These are phyloP conservation scores for Herpailurus yagouaroundi DNA, from an alignment of 2,113 vertebrate genomes.

Conservation along the genomic window DNA sequence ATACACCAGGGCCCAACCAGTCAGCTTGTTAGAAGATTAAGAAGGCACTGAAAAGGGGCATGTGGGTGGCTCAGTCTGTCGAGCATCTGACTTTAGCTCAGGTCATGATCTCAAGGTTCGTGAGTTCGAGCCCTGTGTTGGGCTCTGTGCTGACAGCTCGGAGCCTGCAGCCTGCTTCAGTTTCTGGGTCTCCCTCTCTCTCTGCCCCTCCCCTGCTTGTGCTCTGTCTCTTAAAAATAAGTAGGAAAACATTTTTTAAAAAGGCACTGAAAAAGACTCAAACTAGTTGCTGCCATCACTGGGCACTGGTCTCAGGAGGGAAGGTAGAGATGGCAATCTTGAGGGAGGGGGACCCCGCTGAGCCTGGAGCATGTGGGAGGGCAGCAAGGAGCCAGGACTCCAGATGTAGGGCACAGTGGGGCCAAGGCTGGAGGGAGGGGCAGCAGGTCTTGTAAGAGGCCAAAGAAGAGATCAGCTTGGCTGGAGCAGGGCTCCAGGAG, in stretches of 20 bases:
- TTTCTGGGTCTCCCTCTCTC: no score
- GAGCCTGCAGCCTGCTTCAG: no score
- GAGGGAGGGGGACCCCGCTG: background rate
- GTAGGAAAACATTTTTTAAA: no score
- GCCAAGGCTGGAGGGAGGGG: background rate
- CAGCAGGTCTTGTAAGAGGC: background rate
- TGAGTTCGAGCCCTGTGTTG: no score
- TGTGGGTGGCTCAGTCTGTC: no score
- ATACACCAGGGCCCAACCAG: no score
- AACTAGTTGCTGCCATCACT: background rate
- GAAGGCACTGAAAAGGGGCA: no score
- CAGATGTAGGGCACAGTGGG: background rate
- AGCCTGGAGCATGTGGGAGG: background rate
- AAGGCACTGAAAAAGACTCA: background rate
- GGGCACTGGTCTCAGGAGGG: background rate
- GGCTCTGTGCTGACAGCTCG: no score
- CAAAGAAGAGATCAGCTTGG: background rate
- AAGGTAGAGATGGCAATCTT: background rate
- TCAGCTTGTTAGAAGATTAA: background rate
- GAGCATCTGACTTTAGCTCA: no score
- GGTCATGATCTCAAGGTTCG: no score
- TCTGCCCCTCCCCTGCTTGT: no score
- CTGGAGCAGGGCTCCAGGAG: accelerated
- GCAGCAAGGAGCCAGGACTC: background rate
- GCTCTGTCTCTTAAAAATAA: no score